These are phyloP conservation scores for Hypomecis atomaria DNA, from an alignment of 2,888 invertebrate species.

Conservation along the genomic window DNA sequence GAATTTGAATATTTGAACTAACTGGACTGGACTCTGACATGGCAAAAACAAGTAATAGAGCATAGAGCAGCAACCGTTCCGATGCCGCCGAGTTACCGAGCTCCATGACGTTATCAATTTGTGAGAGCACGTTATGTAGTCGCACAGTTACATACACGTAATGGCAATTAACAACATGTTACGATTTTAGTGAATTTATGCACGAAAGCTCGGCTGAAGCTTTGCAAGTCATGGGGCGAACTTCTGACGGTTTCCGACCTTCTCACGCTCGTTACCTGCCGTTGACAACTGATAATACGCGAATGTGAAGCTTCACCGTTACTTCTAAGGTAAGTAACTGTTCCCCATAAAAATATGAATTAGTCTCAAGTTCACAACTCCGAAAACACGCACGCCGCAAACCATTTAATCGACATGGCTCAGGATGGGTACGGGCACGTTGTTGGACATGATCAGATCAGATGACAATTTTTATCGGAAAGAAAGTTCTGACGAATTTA, in stretches of 20 bases:
- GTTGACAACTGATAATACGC: conserved; percentile 47
- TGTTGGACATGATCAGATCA: conserved; percentile 19
- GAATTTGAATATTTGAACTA: conserved; percentile 38
- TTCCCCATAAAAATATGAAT: conserved; percentile 56
- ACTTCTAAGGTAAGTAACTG: conserved; percentile 53
- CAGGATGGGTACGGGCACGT: conserved; percentile 28
- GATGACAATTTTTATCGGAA: conserved; percentile 19
- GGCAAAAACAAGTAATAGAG: conserved; percentile 31
- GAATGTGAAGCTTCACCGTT: conserved; percentile 61
- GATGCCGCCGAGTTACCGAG: conserved; percentile 37
- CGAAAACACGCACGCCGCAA: conserved; percentile 56
- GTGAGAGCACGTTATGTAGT: conserved; percentile 42
- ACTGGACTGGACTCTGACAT: conserved; percentile 28
- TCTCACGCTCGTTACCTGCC: conserved; percentile 23
- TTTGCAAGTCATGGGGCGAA: conserved; percentile 28
- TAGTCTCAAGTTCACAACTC: conserved; percentile 56
- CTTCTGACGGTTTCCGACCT: conserved; percentile 54
- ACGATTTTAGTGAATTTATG: conserved; percentile 39
- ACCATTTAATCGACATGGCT: conserved; percentile 48
- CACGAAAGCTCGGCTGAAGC: conserved; percentile 37
- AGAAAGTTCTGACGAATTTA: too few species aligned
- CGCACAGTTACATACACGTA: conserved; percentile 48
- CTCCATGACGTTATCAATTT: conserved; percentile 48
- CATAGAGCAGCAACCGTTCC: conserved; percentile 40
- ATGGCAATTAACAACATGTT: conserved; percentile 44